Conservation (phyloP, 2,113 vertebrate genomes). For the Fulmarus glacialis region DNA sequence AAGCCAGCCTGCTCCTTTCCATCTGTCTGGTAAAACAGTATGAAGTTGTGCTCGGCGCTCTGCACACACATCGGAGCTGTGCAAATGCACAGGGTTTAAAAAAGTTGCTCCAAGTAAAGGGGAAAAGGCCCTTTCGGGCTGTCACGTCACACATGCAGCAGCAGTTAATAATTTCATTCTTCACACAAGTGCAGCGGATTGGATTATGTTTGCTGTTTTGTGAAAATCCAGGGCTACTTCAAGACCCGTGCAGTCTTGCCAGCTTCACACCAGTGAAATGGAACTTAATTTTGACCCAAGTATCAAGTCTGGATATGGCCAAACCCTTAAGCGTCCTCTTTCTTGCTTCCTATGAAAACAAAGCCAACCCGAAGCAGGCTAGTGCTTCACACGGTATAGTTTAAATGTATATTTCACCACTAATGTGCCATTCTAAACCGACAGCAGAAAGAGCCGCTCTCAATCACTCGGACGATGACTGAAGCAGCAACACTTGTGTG, state of each 20-base stretch:
- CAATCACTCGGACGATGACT: accelerated
- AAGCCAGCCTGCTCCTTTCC: not conserved
- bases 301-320: not conserved
- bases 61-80: not conserved
- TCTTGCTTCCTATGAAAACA: not conserved
- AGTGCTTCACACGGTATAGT: not conserved
- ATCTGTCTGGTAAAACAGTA: not conserved
- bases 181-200: not conserved
- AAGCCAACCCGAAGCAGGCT: not conserved
- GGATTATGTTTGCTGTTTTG: not conserved
- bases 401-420: not conserved
- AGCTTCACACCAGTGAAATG: not conserved
- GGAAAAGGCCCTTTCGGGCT: not conserved
- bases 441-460: not conserved
- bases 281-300: not conserved
- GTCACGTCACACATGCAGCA: not conserved
- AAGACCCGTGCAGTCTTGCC: not conserved
- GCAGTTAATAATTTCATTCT: not conserved
- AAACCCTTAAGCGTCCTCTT: not conserved
- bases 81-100: not conserved
- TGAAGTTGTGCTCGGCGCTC: not conserved
- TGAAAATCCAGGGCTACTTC: not conserved
- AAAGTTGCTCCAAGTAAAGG: not conserved
- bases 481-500: not conserved
- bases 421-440: not conserved